A percentile compares a stretch with the other conserved stretches of the same genome.
phyloP scores from a whole-genome alignment of 2,797 vertebrate genomes.

The Halcyon leucocephala region DNA sequence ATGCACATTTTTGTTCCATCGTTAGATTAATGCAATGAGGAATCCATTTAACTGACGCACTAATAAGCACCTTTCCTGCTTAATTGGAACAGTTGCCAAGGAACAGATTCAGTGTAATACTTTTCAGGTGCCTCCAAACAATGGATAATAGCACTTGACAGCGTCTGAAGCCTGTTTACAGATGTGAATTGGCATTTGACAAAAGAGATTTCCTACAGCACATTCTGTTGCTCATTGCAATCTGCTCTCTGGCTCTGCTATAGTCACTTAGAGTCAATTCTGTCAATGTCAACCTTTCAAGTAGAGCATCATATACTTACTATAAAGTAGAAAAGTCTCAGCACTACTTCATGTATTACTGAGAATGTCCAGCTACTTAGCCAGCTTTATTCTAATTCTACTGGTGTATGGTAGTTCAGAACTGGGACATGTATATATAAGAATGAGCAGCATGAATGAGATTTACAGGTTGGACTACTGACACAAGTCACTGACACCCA shows the following conservation, averaged over 20 bases:
- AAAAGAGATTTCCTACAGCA: not conserved
- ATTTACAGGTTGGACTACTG: not conserved
- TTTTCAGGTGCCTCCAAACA: constrained; percentile 40
- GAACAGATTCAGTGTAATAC: not conserved
- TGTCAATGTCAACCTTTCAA: not conserved
- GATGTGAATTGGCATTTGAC: not conserved
- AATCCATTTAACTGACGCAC: not conserved
- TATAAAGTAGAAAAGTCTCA: not conserved
- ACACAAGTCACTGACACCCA: not conserved
- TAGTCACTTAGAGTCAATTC: not conserved
- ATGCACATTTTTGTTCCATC: not conserved
- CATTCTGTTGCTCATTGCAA: not conserved
- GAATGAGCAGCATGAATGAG: not conserved
- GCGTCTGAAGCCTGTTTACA: not conserved
- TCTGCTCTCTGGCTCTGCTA: not conserved
- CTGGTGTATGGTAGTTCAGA: not conserved
- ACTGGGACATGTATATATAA: not conserved
- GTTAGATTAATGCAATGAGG: not conserved
- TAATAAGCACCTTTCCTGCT: constrained; percentile 31
- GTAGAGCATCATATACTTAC: not conserved
- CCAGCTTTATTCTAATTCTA: not conserved
- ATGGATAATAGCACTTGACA: constrained; percentile 11
- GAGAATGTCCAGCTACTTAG: not conserved
- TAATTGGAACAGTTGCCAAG: constrained; percentile 52
- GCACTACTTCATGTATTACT: not conserved